phyloP scores from a whole-genome alignment of 2,113 vertebrate genomes.

The Lamprologus tigripictilis region DNA sequence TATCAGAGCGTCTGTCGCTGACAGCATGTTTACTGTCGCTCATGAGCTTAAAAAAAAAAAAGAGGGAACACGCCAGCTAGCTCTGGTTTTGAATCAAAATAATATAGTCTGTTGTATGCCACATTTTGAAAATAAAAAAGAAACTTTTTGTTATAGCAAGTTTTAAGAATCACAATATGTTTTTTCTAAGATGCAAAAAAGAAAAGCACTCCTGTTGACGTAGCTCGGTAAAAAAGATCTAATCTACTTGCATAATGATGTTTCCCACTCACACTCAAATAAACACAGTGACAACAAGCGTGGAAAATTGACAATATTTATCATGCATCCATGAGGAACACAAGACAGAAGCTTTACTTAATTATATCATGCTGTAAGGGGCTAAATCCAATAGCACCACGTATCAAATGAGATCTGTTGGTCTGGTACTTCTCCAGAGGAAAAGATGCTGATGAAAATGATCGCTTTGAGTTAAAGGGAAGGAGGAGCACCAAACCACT shows the following conservation, averaged over 20 bases:
- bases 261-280: constrained; percentile 48
- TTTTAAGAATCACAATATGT: background rate
- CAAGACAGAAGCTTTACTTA: constrained; percentile 58
- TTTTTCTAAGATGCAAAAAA: background rate
- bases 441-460: constrained; percentile 59
- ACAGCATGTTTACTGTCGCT: background rate
- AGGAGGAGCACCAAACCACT: constrained; percentile 5
- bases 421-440: constrained; percentile 47
- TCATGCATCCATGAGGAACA: constrained; percentile 33
- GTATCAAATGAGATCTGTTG: constrained; percentile 64
- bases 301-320: constrained; percentile 51
- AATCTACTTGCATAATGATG: background rate
- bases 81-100: background rate
- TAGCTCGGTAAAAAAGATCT: background rate
- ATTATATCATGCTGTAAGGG: constrained; percentile 61
- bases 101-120: background rate
- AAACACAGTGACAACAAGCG: constrained; percentile 43
- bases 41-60: background rate
- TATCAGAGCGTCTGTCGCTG: background rate
- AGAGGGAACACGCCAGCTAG: background rate
- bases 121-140: background rate
- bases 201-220: background rate
- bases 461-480: constrained; percentile 17
- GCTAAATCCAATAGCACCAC: constrained; percentile 66
- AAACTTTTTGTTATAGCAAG: background rate